Percentiles rank a stretch among this genome's conserved stretches.
These are phyloP conservation scores for Tortrix viridana DNA, from an alignment of 2,888 invertebrate species.

Conservation along the genomic window DNA sequence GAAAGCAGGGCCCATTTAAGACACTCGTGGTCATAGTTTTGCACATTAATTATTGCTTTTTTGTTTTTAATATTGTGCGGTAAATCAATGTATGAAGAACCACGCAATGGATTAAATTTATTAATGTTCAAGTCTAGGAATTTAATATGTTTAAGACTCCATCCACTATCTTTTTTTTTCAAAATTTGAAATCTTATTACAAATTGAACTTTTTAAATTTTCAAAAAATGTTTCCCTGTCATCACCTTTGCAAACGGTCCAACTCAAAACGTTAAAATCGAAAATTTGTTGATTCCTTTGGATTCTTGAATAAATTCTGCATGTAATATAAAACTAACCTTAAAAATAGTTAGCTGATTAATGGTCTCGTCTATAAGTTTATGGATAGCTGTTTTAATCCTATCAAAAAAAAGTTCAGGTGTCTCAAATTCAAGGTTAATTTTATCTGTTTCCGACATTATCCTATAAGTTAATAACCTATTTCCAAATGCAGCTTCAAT, in stretches of 20 bases:
- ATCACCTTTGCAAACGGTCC: conserved; percentile 13
- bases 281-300: conserved; percentile 7
- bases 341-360: conserved; percentile 10
- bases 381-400: not conserved
- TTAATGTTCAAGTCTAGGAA: not conserved
- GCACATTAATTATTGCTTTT: conserved; percentile 3
- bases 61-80: conserved; percentile 4
- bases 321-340: conserved; percentile 7
- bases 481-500: conserved; percentile 12
- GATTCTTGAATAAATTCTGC: conserved; percentile 18
- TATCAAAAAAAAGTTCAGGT: conserved; percentile 10
- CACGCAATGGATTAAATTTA: conserved; percentile 5
- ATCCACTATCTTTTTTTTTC: conserved; percentile 12
- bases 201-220: not conserved
- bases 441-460: not conserved
- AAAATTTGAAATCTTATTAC: conserved; percentile 8
- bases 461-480: conserved; percentile 17
- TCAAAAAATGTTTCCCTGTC: not conserved
- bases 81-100: conserved; percentile 13
- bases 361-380: conserved; percentile 11
- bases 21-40: not conserved
- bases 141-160: conserved; percentile 8
- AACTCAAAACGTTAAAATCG: conserved; percentile 18
- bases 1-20: conserved; percentile 5
- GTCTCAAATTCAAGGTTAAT: conserved; percentile 7